These are phyloP conservation scores for Phocoena sinus DNA, from an alignment of 2,113 vertebrate species.

Conservation along the genomic window DNA sequence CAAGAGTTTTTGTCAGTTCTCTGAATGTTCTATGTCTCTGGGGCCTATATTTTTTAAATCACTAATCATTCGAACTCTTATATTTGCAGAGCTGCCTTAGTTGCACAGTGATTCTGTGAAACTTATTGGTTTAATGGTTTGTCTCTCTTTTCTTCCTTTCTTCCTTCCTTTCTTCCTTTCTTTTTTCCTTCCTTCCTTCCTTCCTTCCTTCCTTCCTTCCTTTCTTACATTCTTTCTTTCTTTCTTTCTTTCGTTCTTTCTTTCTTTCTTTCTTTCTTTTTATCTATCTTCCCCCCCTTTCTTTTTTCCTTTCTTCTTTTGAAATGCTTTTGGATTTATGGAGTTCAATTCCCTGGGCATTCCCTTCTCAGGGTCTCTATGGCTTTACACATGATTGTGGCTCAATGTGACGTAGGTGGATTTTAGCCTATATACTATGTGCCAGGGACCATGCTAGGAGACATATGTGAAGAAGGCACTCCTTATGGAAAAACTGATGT, in stretches of 20 bases:
- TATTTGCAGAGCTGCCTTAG: not conserved
- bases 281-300: not conserved
- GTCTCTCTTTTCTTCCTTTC: not conserved
- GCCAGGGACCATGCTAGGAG: not conserved
- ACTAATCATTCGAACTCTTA: not conserved
- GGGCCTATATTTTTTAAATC: not conserved
- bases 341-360: not conserved
- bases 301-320: not conserved
- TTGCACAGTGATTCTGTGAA: not conserved
- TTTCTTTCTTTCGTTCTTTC: not conserved
- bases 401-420: not conserved
- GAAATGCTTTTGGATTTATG: not conserved
- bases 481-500: not conserved
- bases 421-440: not conserved
- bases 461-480: not conserved
- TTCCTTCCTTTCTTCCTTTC: not conserved
- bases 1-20: not conserved
- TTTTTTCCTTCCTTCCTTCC: not conserved
- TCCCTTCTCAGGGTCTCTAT: not conserved
- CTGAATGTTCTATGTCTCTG: not conserved
- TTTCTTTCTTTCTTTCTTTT: not conserved
- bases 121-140: not conserved
- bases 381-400: not conserved
- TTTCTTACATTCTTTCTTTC: too few relatives aligned
- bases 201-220: fast-evolving